A percentile compares a stretch with the other conserved stretches of the same genome.
phyloP scores from a whole-genome alignment of 2,888 invertebrate species.

The Diarsia brunnea region DNA sequence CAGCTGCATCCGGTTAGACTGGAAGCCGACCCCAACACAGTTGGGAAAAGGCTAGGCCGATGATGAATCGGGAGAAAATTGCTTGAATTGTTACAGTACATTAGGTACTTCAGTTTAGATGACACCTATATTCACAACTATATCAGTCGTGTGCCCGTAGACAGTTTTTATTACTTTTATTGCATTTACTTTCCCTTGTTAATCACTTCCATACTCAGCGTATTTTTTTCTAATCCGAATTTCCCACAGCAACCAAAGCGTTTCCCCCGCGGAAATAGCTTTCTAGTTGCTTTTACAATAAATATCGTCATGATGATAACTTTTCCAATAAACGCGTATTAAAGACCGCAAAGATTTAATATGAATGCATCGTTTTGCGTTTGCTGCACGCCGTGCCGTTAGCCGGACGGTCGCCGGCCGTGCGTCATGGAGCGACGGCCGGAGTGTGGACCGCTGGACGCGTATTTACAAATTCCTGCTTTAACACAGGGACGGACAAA shows the following conservation, averaged over 20 bases:
- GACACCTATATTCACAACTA: background rate
- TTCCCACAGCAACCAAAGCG: constrained; percentile 43
- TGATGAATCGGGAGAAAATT: background rate
- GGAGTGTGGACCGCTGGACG: constrained; percentile 39
- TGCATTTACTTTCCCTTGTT: constrained; percentile 12
- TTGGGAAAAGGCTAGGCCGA: too few species aligned
- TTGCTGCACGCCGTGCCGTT: constrained; percentile 48
- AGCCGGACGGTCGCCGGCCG: constrained; percentile 47
- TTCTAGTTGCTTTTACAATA: constrained; percentile 57
- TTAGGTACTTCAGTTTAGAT: background rate
- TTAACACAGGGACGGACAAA: constrained; percentile 11
- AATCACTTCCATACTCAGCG: constrained; percentile 36
- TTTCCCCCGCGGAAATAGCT: constrained; percentile 51
- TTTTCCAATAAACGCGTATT: constrained; percentile 48
- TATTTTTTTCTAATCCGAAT: constrained; percentile 49
- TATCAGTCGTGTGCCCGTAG: background rate
- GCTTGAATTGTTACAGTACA: background rate
- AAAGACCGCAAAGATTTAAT: constrained; percentile 50
- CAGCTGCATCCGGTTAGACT: too few species aligned
- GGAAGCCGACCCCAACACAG: too few species aligned
- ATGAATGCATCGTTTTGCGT: constrained; percentile 52
- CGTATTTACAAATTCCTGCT: constrained; percentile 37
- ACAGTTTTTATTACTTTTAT: constrained; percentile 16
- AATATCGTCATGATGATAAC: constrained; percentile 49
- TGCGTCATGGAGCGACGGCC: constrained; percentile 47